A percentile compares a stretch with the other conserved stretches of the same genome.
These are phyloP conservation scores for Beris morrisii DNA, from an alignment of 2,888 invertebrate genomes.

Conservation along the genomic window DNA sequence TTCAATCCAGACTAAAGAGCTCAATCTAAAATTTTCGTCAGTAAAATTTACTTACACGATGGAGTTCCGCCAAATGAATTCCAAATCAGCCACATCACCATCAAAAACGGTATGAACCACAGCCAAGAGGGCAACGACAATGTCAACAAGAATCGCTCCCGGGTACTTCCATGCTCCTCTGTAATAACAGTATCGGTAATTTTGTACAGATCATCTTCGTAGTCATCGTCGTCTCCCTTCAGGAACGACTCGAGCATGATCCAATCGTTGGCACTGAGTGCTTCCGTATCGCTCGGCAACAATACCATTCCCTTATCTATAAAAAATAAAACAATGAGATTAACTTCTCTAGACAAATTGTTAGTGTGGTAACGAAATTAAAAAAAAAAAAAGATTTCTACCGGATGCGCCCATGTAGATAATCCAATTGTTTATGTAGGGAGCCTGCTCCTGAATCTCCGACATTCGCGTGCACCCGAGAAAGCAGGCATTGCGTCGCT, in stretches of 20 bases:
- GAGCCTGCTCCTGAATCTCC: conserved; percentile 28
- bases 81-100: conserved; percentile 10
- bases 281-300: conserved; percentile 20
- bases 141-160: conserved; percentile 3
- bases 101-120: conserved; percentile 21
- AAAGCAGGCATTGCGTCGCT: conserved; percentile 22
- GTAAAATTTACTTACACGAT: too few species aligned
- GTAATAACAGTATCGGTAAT: conserved; percentile 22
- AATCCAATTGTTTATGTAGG: conserved; percentile 25
- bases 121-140: conserved; percentile 21
- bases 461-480: conserved; percentile 23
- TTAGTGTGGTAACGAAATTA: conserved; percentile 1
- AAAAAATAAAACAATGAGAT: conserved; percentile 8
- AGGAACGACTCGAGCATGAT: conserved; percentile 25
- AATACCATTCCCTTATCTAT: conserved; percentile 29
- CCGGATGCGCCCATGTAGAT: conserved; percentile 30
- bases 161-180: not conserved
- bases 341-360: not conserved
- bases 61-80: too few species aligned
- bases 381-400: not conserved
- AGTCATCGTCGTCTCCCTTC: conserved; percentile 9
- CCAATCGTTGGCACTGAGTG: conserved; percentile 29
- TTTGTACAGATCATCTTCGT: not conserved
- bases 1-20: too few species aligned
- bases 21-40: too few species aligned